Base-by-base conservation (phyloP, 2,113 vertebrate species). In the Nanger granti region DNA sequence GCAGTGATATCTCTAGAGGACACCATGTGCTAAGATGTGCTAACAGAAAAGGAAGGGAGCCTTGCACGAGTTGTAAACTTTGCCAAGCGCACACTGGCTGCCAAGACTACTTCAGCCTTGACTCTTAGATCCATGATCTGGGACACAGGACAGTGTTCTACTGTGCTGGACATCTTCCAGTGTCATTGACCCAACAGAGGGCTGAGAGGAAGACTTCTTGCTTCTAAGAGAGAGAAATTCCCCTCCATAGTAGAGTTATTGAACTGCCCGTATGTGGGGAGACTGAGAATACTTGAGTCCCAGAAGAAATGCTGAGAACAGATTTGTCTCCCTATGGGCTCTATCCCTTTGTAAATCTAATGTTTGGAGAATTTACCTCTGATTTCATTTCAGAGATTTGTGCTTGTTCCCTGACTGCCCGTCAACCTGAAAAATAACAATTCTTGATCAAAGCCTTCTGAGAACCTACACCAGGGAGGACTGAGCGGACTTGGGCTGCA, bases 141-240 rank as follows among this genome's bases (percentile, higher is more conserved):
- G 44, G 49, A 85, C 60, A 69, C 31, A 76, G 44, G 22, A 79
- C 37, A 4, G 34, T 8, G 18, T 41, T 69, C 60, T 80, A 9
- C 60, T 84, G 4, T 80, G 59, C 89, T 92, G 28, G 47, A 34
- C 26, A 31, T 57, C 83, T 93, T 89, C 82, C 41, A 44, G 34
- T 28, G 37, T 80, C 55, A 86, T 14, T 93, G 93, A 94, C 88
- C 91, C 59, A 87, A 0, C 2, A 22, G 34, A 31, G 17, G 7
- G 3, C 34, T 34, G 18, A 2, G 5, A 41, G 5, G 44, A 2
- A 14, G 28, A 10, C 11, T 57, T 64, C 83, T 28, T 69, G 76
- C 28, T 49, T 59, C 47, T 96, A 52, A 93, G 34, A 94, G 83
- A 97, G 88, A 97, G 91, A 90, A 89, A n/a, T 49, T 90, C 47